Evolutionary conservation across 2,888 invertebrate genomes (phyloP).

Genomic region (Drosophila bunnanda): DNA sequence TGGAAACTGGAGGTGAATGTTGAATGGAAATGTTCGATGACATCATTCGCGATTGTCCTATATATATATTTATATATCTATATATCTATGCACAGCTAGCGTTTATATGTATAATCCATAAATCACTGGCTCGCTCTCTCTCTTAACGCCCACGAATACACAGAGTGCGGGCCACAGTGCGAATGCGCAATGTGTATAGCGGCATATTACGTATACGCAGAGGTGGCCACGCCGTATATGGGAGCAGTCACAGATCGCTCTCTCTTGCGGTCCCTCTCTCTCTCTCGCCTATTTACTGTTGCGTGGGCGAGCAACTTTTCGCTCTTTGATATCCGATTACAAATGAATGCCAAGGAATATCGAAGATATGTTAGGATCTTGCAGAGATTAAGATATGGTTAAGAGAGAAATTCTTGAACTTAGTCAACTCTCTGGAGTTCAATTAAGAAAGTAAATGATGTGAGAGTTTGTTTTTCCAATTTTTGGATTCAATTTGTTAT

Average conservation of each 20-base stretch:
- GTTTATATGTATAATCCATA: conserved; percentile 48
- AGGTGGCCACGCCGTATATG: conserved; percentile 67
- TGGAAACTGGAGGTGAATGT: conserved; percentile 33
- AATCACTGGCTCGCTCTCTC: conserved; percentile 43
- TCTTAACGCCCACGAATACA: conserved; percentile 11
- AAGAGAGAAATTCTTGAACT: neutral
- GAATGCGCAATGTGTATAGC: conserved; percentile 69
- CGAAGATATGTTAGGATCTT: neutral
- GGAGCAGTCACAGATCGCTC: conserved; percentile 37
- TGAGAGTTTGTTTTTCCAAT: neutral
- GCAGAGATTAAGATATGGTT: neutral
- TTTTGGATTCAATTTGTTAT: neutral
- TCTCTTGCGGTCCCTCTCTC: conserved; percentile 12
- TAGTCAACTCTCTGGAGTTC: neutral
- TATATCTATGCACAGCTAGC: neutral
- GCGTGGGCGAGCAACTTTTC: conserved; percentile 40
- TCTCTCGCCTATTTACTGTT: conserved; percentile 42
- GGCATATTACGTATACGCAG: conserved; percentile 71
- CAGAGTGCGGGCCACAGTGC: conserved; percentile 50
- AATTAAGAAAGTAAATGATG: no score
- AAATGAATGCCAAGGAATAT: conserved; percentile 16
- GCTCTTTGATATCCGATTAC: conserved; percentile 50
- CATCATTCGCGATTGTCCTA: conserved; percentile 44
- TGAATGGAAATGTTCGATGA: conserved; percentile 32
- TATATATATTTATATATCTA: conserved; percentile 12